Conservation (phyloP, 2,797 vertebrate species). For the Gymnopithys bicolor region DNA sequence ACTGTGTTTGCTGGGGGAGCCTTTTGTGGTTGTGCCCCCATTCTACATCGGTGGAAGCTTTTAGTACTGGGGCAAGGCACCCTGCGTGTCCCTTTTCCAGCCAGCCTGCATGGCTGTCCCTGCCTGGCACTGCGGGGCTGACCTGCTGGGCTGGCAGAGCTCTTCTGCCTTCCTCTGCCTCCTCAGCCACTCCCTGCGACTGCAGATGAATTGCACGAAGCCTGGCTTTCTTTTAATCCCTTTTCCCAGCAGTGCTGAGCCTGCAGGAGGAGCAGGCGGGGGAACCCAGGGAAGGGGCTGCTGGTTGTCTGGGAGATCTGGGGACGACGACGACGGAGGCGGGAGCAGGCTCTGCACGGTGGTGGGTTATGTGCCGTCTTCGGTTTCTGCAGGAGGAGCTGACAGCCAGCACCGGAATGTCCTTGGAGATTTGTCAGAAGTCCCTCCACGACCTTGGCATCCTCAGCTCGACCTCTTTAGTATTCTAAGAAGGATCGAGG, state of each 20-base stretch:
- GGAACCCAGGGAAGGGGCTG: background rate
- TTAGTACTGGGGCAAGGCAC: background rate
- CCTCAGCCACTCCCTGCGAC: background rate
- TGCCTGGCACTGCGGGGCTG: background rate
- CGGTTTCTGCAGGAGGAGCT: background rate
- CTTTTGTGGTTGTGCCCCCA: background rate
- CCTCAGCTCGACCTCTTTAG: background rate
- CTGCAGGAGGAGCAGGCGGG: background rate
- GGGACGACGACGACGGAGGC: fast-evolving
- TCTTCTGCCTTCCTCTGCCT: background rate
- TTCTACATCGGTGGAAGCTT: background rate
- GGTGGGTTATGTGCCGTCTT: fast-evolving
- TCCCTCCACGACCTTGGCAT: background rate
- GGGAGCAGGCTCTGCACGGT: background rate
- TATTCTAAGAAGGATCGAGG: background rate
- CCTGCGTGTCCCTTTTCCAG: fast-evolving
- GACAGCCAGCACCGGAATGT: background rate
- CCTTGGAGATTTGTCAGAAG: background rate
- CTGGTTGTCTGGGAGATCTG: slow-evolving; percentile 1
- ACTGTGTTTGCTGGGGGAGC: background rate
- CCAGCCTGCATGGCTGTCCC: background rate
- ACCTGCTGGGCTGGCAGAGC: background rate
- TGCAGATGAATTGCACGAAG: background rate
- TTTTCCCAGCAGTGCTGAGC: background rate
- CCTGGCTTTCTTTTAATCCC: background rate